These are phyloP conservation scores for Zonitis immaculata DNA, from an alignment of 2,888 invertebrate genomes.

Conservation along the genomic window DNA sequence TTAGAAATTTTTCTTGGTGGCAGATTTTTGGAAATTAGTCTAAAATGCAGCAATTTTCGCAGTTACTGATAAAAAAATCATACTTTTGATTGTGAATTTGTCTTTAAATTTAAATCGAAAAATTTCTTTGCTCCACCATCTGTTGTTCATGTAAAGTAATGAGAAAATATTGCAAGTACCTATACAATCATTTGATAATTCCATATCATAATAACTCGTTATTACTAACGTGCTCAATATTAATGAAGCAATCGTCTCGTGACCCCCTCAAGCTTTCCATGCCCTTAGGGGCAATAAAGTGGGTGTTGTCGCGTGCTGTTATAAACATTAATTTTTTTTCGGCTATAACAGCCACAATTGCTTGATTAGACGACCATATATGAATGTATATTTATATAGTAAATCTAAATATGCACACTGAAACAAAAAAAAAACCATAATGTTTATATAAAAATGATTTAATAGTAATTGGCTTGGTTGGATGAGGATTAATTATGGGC, in stretches of 20 bases:
- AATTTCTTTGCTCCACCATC: too few relatives aligned
- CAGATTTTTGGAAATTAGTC: too few relatives aligned
- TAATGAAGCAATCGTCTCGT: background rate
- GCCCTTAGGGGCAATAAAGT: background rate
- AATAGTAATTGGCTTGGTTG: background rate
- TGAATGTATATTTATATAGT: background rate
- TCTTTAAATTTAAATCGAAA: too few relatives aligned
- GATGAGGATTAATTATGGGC: background rate
- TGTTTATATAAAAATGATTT: background rate
- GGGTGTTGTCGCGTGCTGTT: background rate
- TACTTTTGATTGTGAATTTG: too few relatives aligned
- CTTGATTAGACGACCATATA: background rate
- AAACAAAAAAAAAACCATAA: background rate
- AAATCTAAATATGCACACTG: background rate
- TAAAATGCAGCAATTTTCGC: too few relatives aligned
- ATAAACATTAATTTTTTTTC: background rate
- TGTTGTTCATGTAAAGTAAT: too few relatives aligned
- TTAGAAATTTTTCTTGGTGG: too few relatives aligned
- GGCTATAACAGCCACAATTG: background rate
- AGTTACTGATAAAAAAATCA: too few relatives aligned
- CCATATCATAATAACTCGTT: too few relatives aligned
- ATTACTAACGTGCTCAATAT: too few relatives aligned
- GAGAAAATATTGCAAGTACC: too few relatives aligned
- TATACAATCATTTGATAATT: too few relatives aligned
- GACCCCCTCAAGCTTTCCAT: background rate